A percentile compares a stretch with the other conserved stretches of the same genome.
phyloP scores from a whole-genome alignment of 1,140 invertebrate species.

The Neodiprion lecontei region DNA sequence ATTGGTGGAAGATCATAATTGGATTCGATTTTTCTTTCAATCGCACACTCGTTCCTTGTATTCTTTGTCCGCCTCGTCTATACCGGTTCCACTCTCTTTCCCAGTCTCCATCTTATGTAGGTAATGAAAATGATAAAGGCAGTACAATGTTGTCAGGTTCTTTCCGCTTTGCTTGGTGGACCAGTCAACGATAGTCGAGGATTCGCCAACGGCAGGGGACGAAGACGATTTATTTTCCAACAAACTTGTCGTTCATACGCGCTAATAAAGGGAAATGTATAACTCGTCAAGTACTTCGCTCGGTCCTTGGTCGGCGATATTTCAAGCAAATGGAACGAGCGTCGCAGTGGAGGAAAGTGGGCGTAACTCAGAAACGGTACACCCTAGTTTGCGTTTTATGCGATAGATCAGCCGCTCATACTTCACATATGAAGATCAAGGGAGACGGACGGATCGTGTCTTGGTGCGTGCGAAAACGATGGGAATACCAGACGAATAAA shows the following conservation, averaged over 20 bases:
- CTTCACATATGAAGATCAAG: constrained; percentile 60
- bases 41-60: background rate
- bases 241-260: background rate
- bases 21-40: background rate
- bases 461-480: constrained; percentile 50
- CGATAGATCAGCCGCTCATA: constrained; percentile 60
- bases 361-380: constrained; percentile 58
- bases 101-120: too few relatives aligned
- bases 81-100: background rate
- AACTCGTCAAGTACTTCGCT: constrained; percentile 35
- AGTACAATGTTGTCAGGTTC: background rate
- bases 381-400: constrained; percentile 62
- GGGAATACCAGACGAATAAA: constrained; percentile 47
- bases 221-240: background rate
- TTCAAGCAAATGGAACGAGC: constrained; percentile 28
- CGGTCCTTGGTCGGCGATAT: constrained; percentile 42
- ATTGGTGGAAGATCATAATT: background rate
- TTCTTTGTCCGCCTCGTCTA: background rate
- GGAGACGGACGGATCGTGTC: constrained; percentile 60
- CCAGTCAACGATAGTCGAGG: background rate
- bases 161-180: background rate
- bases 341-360: background rate
- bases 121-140: background rate
- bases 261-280: background rate
- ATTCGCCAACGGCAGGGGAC: background rate